Evolutionary conservation across 2,888 invertebrate species (phyloP).

Genomic region (Dermolepida albohirtum): DNA sequence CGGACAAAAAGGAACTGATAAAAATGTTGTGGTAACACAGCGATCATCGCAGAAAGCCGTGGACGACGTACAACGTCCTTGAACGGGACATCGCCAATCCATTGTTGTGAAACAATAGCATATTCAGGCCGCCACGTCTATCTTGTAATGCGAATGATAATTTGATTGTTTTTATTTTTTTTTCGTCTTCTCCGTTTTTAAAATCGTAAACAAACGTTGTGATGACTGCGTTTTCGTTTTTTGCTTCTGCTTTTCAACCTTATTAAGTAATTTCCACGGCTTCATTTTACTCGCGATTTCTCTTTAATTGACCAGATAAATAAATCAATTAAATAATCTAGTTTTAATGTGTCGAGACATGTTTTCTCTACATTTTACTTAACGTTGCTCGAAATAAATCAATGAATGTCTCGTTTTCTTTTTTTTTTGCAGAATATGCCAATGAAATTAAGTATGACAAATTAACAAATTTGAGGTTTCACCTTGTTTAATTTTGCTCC

Average conservation of each 20-base stretch:
- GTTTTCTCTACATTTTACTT: too few relatives aligned
- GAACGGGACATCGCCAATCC: constrained; percentile 6
- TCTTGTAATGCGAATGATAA: constrained; percentile 7
- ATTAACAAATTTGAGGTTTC: too few relatives aligned
- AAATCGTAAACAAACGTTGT: not conserved
- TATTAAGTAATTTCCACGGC: too few relatives aligned
- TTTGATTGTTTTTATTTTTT: not conserved
- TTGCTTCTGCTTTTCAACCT: not conserved
- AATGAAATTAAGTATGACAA: too few relatives aligned
- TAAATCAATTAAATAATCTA: too few relatives aligned
- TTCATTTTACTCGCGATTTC: too few relatives aligned
- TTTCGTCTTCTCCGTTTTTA: not conserved
- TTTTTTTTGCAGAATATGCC: too few relatives aligned
- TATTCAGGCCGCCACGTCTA: not conserved
- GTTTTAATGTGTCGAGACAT: too few relatives aligned
- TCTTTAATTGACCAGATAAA: too few relatives aligned
- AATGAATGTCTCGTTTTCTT: too few relatives aligned
- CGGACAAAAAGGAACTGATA: not conserved
- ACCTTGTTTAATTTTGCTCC: too few relatives aligned
- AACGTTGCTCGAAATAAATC: too few relatives aligned
- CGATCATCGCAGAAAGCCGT: constrained; percentile 9
- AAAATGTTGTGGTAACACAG: constrained; percentile 19
- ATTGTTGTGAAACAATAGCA: constrained; percentile 10
- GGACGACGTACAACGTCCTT: constrained; percentile 4
- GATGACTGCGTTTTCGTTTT: not conserved